Percentiles rank a stretch among this genome's conserved stretches.
Conservation (phyloP, 2,113 vertebrate genomes). For the Thymallus thymallus region DNA sequence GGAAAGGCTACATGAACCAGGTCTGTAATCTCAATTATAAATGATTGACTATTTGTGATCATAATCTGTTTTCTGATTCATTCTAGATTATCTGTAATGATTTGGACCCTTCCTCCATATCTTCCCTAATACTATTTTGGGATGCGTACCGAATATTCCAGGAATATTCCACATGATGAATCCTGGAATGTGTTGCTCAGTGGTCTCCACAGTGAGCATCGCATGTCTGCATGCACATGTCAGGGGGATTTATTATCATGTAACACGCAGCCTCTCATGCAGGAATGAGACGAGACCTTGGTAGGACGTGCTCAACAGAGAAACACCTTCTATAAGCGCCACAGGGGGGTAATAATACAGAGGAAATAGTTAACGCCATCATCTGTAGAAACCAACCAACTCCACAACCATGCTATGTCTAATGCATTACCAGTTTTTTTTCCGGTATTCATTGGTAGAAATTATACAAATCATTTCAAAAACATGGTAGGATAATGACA, state of each 20-base stretch:
- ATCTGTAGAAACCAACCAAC: not conserved
- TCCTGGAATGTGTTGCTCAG: not conserved
- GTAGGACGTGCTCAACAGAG: not conserved
- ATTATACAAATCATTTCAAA: not conserved
- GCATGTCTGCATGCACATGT: constrained; percentile 2
- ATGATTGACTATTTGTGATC: not conserved
- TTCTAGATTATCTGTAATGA: not conserved
- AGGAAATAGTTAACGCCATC: not conserved
- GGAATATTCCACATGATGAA: not conserved
- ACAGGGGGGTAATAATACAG: not conserved
- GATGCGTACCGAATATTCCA: not conserved
- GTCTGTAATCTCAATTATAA: not conserved
- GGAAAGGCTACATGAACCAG: not conserved
- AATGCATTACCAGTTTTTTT: not conserved
- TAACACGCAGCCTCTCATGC: not conserved
- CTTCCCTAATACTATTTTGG: not conserved
- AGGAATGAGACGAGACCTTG: not conserved
- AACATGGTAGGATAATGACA: not conserved
- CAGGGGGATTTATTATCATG: not conserved
- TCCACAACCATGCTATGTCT: not conserved
- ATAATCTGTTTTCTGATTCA: not conserved
- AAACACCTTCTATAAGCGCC: not conserved
- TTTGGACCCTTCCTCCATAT: not conserved
- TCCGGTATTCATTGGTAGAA: not conserved
- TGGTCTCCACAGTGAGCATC: not conserved